Conservation (phyloP, 2,113 vertebrate species). For the Phyllopteryx taeniolatus region DNA sequence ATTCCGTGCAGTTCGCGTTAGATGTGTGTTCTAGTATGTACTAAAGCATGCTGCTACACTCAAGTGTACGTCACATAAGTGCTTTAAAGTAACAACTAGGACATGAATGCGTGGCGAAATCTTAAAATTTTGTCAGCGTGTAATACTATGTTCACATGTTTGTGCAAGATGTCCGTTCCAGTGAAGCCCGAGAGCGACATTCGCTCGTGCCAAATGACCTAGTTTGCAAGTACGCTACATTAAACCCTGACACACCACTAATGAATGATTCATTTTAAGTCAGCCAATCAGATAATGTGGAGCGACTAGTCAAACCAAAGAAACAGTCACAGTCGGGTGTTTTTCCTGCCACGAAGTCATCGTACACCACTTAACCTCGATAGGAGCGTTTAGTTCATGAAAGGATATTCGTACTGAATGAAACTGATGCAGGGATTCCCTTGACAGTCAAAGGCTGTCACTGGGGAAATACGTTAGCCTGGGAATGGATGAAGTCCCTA, state of each 20-base stretch:
- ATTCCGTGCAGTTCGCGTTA: neutral
- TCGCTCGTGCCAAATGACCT: constrained; percentile 67
- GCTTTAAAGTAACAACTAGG: constrained; percentile 8
- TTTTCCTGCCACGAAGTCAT: constrained; percentile 39
- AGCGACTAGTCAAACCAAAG: constrained; percentile 53
- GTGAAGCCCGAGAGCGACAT: constrained; percentile 49
- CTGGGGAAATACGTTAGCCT: constrained; percentile 31
- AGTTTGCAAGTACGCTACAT: constrained; percentile 65
- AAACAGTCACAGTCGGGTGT: constrained; percentile 44
- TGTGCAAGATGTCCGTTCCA: constrained; percentile 54
- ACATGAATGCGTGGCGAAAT: constrained; percentile 15
- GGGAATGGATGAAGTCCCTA: constrained; percentile 29
- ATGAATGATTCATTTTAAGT: constrained; percentile 73
- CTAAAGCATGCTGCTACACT: neutral
- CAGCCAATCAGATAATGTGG: constrained; percentile 63
- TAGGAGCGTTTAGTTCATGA: constrained; percentile 54
- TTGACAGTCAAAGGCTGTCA: constrained; percentile 33
- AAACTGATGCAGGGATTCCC: constrained; percentile 51
- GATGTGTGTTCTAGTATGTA: neutral
- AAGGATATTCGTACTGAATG: constrained; percentile 39
- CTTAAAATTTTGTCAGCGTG: constrained; percentile 17
- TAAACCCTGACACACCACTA: constrained; percentile 61
- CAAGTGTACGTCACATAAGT: neutral
- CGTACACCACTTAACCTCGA: constrained; percentile 59
- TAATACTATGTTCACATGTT: constrained; percentile 31